Percentiles rank a stretch among this genome's conserved stretches.
Conservation (phyloP, 2,113 vertebrate genomes). For the Glaucidium brasilianum region DNA sequence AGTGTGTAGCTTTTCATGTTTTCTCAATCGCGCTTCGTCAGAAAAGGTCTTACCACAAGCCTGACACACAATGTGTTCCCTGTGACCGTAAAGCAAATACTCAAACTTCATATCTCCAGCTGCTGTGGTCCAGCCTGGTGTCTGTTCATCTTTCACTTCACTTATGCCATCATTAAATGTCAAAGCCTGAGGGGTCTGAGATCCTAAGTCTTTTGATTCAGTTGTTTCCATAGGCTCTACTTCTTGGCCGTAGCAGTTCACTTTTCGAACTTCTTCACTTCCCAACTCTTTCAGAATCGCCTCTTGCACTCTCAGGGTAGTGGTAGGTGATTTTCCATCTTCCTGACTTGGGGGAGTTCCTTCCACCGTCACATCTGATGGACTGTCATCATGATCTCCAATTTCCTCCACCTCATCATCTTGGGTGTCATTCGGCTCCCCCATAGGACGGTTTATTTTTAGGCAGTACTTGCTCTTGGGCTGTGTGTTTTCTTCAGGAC, state of each 20-base stretch:
- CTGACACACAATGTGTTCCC: slow-evolving; percentile 93
- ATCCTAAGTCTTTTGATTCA: slow-evolving; percentile 82
- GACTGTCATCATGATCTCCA: slow-evolving; percentile 89
- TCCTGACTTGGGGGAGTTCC: slow-evolving; percentile 84
- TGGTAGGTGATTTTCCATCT: slow-evolving; percentile 84
- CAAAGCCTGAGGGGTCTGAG: slow-evolving; percentile 89
- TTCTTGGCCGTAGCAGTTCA: slow-evolving; percentile 96
- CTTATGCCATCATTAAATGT: slow-evolving; percentile 91
- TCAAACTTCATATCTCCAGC: slow-evolving; percentile 97
- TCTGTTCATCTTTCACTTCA: slow-evolving; percentile 88
- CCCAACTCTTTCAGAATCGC: slow-evolving; percentile 95
- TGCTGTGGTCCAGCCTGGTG: slow-evolving; percentile 85
- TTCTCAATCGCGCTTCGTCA: slow-evolving; percentile 89
- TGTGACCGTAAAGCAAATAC: slow-evolving; percentile 94
- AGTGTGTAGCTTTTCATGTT: slow-evolving; percentile 93
- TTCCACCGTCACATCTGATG: slow-evolving; percentile 83
- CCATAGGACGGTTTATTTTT: slow-evolving; percentile 83
- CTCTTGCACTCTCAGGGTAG: slow-evolving; percentile 90
- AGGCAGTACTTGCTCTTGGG: slow-evolving; percentile 84
- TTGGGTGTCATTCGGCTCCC: slow-evolving; percentile 78
- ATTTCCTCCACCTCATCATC: slow-evolving; percentile 90
- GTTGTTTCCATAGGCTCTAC: slow-evolving; percentile 90
- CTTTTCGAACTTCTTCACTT: slow-evolving; percentile 95
- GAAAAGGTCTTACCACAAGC: slow-evolving; percentile 90
- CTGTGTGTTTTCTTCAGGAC: slow-evolving; percentile 84